These are phyloP conservation scores for Hyles vespertilio DNA, from an alignment of 1,140 invertebrate species.

Conservation along the genomic window DNA sequence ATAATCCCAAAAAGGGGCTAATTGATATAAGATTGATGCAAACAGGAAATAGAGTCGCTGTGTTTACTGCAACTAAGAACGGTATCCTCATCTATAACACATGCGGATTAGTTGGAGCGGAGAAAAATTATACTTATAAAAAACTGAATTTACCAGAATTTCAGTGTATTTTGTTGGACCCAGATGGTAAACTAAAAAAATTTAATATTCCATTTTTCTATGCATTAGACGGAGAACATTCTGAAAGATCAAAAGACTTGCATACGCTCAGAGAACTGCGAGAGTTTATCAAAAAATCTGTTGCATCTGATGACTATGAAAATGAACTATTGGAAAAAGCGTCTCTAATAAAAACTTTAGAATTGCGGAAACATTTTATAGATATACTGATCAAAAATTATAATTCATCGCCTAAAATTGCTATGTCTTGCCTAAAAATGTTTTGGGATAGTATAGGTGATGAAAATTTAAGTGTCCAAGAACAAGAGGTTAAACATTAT, in stretches of 20 bases:
- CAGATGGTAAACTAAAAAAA: slow-evolving; percentile 87
- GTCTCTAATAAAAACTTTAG: slow-evolving; percentile 84
- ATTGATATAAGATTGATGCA: slow-evolving; percentile 74
- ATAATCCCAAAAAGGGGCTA: slow-evolving; percentile 64
- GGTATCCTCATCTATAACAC: slow-evolving; percentile 87
- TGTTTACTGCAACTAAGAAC: slow-evolving; percentile 91
- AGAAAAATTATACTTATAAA: slow-evolving; percentile 60
- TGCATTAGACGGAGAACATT: slow-evolving; percentile 91
- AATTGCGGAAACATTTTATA: slow-evolving; percentile 82
- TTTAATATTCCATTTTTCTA: slow-evolving; percentile 93
- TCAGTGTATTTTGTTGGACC: slow-evolving; percentile 88
- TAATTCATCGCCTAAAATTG: slow-evolving; percentile 75
- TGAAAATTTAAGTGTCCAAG: slow-evolving; percentile 27
- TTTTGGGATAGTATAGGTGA: slow-evolving; percentile 61
- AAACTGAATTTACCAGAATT: slow-evolving; percentile 78
- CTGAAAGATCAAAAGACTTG: slow-evolving; percentile 89
- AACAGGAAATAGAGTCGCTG: slow-evolving; percentile 91
- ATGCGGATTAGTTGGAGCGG: slow-evolving; percentile 85
- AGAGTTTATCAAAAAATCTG: slow-evolving; percentile 77
- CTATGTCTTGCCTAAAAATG: slow-evolving; percentile 73
- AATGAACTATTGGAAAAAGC: slow-evolving; percentile 71
- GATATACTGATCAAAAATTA: slow-evolving; percentile 82
- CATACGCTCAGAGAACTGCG: slow-evolving; percentile 90
- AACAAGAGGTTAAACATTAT: slow-evolving; percentile 49
- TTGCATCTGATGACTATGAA: slow-evolving; percentile 70